Evolutionary conservation across 1,140 invertebrate species (phyloP), one percentile per base, ranked within the genome.

Genomic region (Sinella curviseta): DNA sequence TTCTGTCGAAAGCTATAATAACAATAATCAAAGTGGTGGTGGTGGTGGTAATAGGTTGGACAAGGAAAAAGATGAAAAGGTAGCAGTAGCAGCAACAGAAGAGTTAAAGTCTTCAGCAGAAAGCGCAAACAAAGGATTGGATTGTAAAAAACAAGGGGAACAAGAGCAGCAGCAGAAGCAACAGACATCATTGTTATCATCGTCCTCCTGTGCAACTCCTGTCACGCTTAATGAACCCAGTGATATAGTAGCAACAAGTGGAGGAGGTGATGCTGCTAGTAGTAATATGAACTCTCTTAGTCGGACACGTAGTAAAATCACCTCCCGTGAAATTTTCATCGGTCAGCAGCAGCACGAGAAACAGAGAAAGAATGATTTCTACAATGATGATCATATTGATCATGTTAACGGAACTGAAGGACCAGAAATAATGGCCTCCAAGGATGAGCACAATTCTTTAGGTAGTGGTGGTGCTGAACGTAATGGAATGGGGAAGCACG

Each of bases 381-480:
- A 70, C 31, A 70, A 70, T 31, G 31, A 30, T 16, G 24, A 16
- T 33, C 12, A 30, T 31, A 24, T 31, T 70, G 24, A 31, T 70
- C 26, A 70, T 12, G 65, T 17, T 70, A 70, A 33, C 31, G 31
- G 65, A 2, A 30, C n/a, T 3, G n/a, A 70, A 70, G 65, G 65
- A 70, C 65, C 65, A 70, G 65, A 70, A 70, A 70, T 70, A 70
- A 70, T 70, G 31, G n/a, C 65, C 14, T 70, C 65, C 65, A 33
- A 30, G 26, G 26, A 31, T 70, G 65, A 70, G 24, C 12, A 26
- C 8, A 3, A n/a, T 8, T 48, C 39, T 48, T 26, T 26, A 30
- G 8, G 39, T 48, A 48, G 39, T 20, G 39, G 39, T 48, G 8
- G 8, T 48, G 8, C 39, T 48, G 55, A 60, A 17, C 12, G 8